phyloP scores from a whole-genome alignment of 2,113 vertebrate species.

The Eidolon helvum region DNA sequence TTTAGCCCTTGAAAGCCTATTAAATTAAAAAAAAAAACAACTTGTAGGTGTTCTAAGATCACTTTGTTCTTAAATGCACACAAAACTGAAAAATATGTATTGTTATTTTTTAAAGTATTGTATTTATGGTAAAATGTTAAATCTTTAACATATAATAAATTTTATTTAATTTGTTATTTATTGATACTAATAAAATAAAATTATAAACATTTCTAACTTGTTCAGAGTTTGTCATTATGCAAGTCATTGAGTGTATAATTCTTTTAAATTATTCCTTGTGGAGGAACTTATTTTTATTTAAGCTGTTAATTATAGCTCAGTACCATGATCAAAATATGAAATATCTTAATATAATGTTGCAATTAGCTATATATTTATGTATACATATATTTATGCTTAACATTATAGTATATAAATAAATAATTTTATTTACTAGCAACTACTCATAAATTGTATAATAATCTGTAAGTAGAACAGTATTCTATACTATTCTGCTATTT shows the following conservation, averaged over 20 bases:
- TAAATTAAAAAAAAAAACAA: background rate
- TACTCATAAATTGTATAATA: background rate
- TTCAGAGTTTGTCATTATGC: background rate
- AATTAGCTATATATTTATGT: background rate
- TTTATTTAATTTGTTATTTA: conserved; percentile 50
- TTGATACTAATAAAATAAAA: background rate
- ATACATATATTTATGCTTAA: background rate
- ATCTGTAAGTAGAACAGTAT: conserved; percentile 25
- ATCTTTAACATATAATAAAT: conserved; percentile 18
- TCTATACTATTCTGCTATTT: background rate
- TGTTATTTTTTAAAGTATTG: conserved; percentile 30
- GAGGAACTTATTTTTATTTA: conserved; percentile 31
- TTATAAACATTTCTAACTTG: background rate
- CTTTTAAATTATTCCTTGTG: conserved; percentile 35
- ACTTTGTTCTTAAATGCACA: background rate
- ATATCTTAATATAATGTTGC: background rate
- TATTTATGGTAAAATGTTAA: conserved; percentile 55
- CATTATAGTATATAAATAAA: background rate
- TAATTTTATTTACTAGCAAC: conserved; percentile 26
- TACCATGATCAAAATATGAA: background rate
- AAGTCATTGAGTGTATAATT: background rate
- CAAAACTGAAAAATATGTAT: conserved; percentile 12
- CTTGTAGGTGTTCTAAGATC: background rate
- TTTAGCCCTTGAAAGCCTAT: background rate
- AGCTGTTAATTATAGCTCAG: background rate